These are phyloP conservation scores for Sphaerodactylus townsendi DNA, from an alignment of 2,113 vertebrate genomes.

Conservation along the genomic window DNA sequence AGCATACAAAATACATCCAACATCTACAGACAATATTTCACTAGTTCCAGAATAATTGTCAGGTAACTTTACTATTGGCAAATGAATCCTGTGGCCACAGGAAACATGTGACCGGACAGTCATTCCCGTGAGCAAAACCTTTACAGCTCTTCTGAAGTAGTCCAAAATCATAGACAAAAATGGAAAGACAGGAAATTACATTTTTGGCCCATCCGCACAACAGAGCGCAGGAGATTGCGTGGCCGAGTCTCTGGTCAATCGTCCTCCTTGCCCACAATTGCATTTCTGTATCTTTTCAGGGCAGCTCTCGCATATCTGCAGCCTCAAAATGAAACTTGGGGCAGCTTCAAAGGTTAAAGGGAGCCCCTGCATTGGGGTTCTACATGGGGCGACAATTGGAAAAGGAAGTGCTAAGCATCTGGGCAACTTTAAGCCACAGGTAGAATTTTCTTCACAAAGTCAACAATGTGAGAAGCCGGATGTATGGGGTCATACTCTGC, in stretches of 20 bases:
- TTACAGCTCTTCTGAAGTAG: not conserved
- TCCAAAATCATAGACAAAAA: not conserved
- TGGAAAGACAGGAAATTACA: not conserved
- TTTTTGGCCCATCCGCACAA: not conserved
- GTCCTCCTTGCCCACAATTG: not conserved
- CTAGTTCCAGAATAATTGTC: not conserved
- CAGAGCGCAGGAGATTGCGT: not conserved
- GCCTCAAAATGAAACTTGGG: slow-evolving; percentile 36
- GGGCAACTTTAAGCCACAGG: slow-evolving; percentile 45
- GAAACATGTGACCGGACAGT: not conserved
- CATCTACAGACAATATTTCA: not conserved
- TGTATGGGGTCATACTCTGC: slow-evolving; percentile 83
- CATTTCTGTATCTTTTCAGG: not conserved
- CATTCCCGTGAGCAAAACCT: not conserved
- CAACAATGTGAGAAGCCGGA: slow-evolving; percentile 69
- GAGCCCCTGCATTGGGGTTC: not conserved
- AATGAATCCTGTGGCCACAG: not conserved
- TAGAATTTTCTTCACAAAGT: slow-evolving; percentile 73
- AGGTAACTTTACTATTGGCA: not conserved
- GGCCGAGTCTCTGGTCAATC: not conserved
- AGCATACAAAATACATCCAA: not conserved
- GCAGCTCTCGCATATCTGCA: not conserved
- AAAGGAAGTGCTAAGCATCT: not conserved
- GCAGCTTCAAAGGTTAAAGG: not conserved
- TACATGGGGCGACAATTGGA: slow-evolving; percentile 2